phyloP scores from a whole-genome alignment of 2,797 vertebrate genomes.

The Mycteria americana region DNA sequence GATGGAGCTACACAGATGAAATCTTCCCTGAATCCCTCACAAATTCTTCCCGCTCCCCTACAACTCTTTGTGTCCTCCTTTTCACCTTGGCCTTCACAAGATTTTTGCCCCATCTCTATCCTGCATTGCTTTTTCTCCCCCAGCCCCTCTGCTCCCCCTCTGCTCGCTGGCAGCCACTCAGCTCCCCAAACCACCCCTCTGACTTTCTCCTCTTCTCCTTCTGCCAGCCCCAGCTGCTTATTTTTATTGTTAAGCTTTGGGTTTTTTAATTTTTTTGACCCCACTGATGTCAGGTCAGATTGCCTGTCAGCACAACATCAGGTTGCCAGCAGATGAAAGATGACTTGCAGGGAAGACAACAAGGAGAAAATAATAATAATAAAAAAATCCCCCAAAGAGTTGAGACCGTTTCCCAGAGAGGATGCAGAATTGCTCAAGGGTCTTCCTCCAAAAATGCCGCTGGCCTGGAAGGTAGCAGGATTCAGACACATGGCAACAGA shows the following conservation, averaged over 20 bases:
- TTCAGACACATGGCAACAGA: background rate
- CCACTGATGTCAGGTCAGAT: background rate
- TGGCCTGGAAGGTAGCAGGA: background rate
- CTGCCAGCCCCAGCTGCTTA: background rate
- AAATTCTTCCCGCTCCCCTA: background rate
- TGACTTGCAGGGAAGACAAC: background rate
- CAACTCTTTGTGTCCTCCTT: background rate
- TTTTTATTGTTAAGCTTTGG: background rate
- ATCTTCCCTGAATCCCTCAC: background rate
- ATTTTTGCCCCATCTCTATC: background rate
- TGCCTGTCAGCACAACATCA: background rate
- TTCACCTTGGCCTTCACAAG: background rate
- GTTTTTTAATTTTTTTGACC: background rate
- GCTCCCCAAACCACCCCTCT: background rate
- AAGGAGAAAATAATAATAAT: background rate
- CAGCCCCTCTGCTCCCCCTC: background rate
- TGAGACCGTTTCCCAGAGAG: background rate
- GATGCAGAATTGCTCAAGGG: background rate
- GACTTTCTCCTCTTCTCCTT: background rate
- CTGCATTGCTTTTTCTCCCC: background rate
- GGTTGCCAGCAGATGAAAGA: conserved; percentile 13
- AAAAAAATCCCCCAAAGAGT: background rate
- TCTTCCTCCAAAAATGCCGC: background rate
- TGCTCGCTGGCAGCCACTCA: background rate
- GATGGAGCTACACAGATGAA: background rate